These are phyloP conservation scores for Microcebus murinus DNA, from an alignment of 2,113 vertebrate species.

Conservation along the genomic window DNA sequence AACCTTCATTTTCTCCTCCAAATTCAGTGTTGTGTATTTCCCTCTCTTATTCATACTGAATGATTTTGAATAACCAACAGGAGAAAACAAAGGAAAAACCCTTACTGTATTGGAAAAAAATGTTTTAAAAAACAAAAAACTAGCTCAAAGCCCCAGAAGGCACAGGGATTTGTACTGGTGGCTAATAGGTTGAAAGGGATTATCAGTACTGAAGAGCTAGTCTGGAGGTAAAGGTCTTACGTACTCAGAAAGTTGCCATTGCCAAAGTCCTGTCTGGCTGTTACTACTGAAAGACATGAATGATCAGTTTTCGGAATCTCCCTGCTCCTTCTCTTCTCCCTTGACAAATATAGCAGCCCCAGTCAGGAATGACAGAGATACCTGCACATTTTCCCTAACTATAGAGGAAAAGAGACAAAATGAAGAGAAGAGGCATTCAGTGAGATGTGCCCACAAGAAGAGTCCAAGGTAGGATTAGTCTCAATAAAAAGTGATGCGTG, in stretches of 20 bases:
- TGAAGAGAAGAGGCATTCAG: not conserved
- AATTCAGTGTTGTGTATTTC: constrained; percentile 64
- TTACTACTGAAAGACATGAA: not conserved
- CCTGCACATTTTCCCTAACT: not conserved
- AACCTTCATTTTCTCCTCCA: constrained; percentile 72
- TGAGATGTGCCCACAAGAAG: not conserved
- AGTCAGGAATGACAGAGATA: not conserved
- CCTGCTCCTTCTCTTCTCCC: not conserved
- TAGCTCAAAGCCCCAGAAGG: constrained; percentile 9
- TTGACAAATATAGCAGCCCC: not conserved
- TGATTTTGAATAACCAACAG: not conserved
- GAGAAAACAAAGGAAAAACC: not conserved
- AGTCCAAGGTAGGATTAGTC: not conserved
- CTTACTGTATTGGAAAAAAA: not conserved
- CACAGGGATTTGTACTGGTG: not conserved
- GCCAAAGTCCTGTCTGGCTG: not conserved
- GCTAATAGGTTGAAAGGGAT: not conserved
- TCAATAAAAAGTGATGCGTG: not conserved
- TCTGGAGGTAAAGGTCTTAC: not conserved
- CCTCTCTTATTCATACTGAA: constrained; percentile 67
- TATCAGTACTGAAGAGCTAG: not conserved
- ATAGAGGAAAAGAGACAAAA: not conserved
- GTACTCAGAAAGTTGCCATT: not conserved
- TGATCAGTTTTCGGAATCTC: not conserved
- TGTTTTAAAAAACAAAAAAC: not conserved